phyloP scores from a whole-genome alignment of 64 coral and sea anemone genomes.

The Exaiptasia diaphana region DNA sequence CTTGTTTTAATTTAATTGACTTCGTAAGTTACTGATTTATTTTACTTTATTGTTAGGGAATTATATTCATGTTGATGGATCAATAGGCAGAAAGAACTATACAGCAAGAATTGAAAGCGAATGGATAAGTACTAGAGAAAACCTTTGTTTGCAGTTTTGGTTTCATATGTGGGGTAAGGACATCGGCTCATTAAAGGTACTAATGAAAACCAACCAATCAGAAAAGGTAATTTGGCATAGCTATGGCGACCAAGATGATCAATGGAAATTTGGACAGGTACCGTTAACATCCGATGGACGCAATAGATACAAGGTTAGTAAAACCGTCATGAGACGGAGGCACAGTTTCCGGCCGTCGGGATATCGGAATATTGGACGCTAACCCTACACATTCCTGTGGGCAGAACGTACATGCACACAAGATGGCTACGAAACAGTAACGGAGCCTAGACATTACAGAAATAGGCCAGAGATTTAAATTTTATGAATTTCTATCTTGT shows the following conservation, averaged over 20 bases:
- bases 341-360: too few relatives aligned
- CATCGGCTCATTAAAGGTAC: background rate
- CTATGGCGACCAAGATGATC: background rate
- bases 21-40: too few relatives aligned
- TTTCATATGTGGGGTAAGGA: background rate
- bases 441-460: too few relatives aligned
- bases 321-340: background rate
- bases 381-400: too few relatives aligned
- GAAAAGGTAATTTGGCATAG: background rate
- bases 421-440: too few relatives aligned
- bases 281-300: background rate
- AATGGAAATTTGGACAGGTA: background rate
- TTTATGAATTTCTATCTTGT: background rate
- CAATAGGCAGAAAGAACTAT: background rate
- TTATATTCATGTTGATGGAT: background rate
- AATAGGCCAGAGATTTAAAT: too few relatives aligned
- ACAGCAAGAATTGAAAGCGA: background rate
- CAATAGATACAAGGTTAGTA: constrained; percentile 3
- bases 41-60: too few relatives aligned
- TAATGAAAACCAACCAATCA: constrained; percentile 11
- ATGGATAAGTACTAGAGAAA: background rate
- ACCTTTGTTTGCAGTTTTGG: constrained; percentile 8
- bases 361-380: too few relatives aligned
- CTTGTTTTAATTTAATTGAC: too few relatives aligned
- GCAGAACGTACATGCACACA: too few relatives aligned